These are phyloP conservation scores for Lordiphosa clarofinis DNA, from an alignment of 1,140 invertebrate genomes.

Conservation along the genomic window DNA sequence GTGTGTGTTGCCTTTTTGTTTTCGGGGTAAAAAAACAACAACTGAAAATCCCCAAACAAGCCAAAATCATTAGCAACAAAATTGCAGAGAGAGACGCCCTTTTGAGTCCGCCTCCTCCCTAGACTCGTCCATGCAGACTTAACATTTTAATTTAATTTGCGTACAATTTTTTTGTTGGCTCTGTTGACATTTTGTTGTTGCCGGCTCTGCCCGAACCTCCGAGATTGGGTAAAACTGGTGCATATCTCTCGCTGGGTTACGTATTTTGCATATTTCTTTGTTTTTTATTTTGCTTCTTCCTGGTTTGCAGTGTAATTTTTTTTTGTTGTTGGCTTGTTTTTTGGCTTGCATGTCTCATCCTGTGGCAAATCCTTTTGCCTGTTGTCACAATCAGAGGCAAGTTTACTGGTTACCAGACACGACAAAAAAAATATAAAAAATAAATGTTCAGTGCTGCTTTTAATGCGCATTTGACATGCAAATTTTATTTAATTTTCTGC, in stretches of 20 bases:
- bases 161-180: conserved; percentile 35
- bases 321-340: conserved; percentile 17
- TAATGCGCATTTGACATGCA: conserved; percentile 76
- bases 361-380: conserved; percentile 61
- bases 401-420: conserved; percentile 11
- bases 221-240: conserved; percentile 24
- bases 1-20: conserved; percentile 9
- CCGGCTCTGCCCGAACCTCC: conserved; percentile 21
- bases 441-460: conserved; percentile 26
- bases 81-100: conserved; percentile 37
- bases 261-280: conserved; percentile 44
- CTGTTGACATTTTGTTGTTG: conserved; percentile 38
- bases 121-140: conserved; percentile 29
- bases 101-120: neutral
- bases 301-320: neutral
- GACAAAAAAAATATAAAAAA: conserved; percentile 1
- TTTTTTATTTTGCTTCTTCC: conserved; percentile 24
- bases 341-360: conserved; percentile 29
- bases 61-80: conserved; percentile 76
- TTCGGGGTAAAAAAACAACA: conserved; percentile 34
- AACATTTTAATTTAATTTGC: conserved; percentile 77
- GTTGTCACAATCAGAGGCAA: conserved; percentile 60
- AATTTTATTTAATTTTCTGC: conserved; percentile 77
- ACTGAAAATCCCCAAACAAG: conserved; percentile 67
- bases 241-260: conserved; percentile 17